A percentile compares a stretch with the other conserved stretches of the same genome.
Evolutionary conservation across 53 echinoderm and acorn worm genomes (phyloP).

Genomic region (Temnopleurus reevesii): DNA sequence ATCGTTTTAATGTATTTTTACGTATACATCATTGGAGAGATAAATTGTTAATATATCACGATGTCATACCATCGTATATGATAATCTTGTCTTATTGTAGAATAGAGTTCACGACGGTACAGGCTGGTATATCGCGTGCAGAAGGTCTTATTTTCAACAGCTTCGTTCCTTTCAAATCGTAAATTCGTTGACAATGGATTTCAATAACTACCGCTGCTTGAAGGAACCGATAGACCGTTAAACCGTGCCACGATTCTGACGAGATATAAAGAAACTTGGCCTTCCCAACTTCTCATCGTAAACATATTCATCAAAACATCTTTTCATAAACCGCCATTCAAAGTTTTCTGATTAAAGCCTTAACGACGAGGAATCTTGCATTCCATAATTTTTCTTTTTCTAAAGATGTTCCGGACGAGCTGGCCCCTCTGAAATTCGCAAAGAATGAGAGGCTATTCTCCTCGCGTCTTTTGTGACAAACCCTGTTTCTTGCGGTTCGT

Average conservation of each 20-base stretch:
- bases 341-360: background rate
- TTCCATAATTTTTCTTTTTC: constrained; percentile 25
- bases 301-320: constrained; percentile 37
- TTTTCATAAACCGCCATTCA: constrained; percentile 18
- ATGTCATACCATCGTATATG: no score
- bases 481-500: constrained; percentile 54
- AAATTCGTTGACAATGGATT: constrained; percentile 1
- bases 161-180: background rate
- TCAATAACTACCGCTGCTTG: constrained; percentile 16
- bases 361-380: constrained; percentile 23
- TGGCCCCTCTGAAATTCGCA: constrained; percentile 22
- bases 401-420: constrained; percentile 15
- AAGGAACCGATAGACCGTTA: constrained; percentile 31
- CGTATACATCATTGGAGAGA: no score
- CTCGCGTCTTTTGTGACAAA: background rate
- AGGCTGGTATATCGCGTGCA: constrained; percentile 3
- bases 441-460: constrained; percentile 1
- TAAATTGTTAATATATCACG: no score
- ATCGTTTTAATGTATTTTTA: no score
- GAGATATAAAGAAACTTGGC: constrained; percentile 27
- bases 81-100: background rate
- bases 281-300: constrained; percentile 37
- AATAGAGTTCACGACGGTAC: background rate
- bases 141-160: constrained; percentile 9
- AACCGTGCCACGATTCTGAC: background rate